Conservation (phyloP, 2,113 vertebrate species). For the Channa maculata region DNA sequence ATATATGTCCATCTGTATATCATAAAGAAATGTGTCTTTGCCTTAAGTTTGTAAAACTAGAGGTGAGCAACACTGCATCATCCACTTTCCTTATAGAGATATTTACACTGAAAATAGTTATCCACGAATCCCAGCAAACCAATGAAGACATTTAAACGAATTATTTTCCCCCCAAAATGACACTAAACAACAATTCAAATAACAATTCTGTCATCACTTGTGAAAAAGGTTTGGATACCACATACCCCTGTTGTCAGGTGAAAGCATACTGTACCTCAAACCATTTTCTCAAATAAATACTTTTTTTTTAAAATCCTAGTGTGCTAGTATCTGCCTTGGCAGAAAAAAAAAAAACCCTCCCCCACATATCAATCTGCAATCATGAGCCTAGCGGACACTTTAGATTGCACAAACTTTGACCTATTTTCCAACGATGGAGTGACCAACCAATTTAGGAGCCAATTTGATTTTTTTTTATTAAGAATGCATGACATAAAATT, state of each 20-base stretch:
- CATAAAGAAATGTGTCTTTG: constrained; percentile 16
- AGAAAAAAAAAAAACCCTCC: constrained; percentile 38
- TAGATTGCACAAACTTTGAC: constrained; percentile 72
- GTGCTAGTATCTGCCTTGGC: constrained; percentile 52
- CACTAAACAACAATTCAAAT: neutral
- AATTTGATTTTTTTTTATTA: constrained; percentile 60
- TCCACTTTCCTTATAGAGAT: neutral
- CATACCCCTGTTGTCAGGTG: too few species aligned
- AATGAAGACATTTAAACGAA: constrained; percentile 15
- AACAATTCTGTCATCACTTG: too few species aligned
- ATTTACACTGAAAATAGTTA: constrained; percentile 11
- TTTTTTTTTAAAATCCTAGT: constrained; percentile 33
- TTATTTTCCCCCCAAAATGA: constrained; percentile 20
- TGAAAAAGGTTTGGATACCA: too few species aligned
- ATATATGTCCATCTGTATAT: constrained; percentile 14
- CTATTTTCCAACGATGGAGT: constrained; percentile 72
- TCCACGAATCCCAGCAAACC: neutral
- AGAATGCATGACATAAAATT: constrained; percentile 65
- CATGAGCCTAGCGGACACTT: constrained; percentile 67
- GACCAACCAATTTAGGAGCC: constrained; percentile 69
- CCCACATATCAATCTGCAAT: constrained; percentile 75
- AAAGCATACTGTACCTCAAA: constrained; percentile 61
- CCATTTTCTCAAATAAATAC: constrained; percentile 6
- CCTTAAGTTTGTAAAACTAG: constrained; percentile 7
- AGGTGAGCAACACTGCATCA: neutral